Evolutionary conservation across 2,113 vertebrate species (phyloP), one percentile per base, ranked within the genome.

Genomic region (Heteronetta atricapilla): DNA sequence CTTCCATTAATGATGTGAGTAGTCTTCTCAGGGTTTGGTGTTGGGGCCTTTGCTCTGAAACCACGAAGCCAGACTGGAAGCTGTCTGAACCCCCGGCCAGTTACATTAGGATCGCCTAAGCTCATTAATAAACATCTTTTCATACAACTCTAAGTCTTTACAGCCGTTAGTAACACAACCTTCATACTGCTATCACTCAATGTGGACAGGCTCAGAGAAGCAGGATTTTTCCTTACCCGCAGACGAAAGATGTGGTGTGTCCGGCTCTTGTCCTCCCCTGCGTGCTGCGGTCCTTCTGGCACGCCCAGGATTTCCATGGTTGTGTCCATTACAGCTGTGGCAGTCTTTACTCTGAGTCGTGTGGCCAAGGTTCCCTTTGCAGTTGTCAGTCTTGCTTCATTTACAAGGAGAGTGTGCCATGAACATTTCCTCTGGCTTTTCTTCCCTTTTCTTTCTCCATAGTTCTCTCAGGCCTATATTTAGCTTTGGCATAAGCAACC

Each of bases 401-500:
- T 64, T 31, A 38, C 68, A 64, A 48, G 92, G 63, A 64, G 33
- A 55, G 22, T 31, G 79, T 86, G 73, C 52, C 89, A 42, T 74
- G 29, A 4, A 6, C 16, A 84, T 5, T 81, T 94, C 28, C 33
- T 88, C 64, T 40, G 1, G 0, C 6, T 20, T 78, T 56, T 63
- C 73, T 58, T 86, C 68, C 22, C 25, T 73, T 40, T 68, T 9
- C 29, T 80, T 79, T 55, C 72, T 59, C 82, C 53, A 48, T 48
- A 17, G 3, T 60, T 76, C 23, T n/a, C 21, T 73, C 83, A 44
- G 44, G 8, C 38, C 48, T 82, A 50, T 62, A 85, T 85, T 76
- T 79, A 85, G n/a, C 59, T 90, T 78, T 89, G 56, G 33, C 62
- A 93, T 78, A 60, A 83, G 29, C 73, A 86, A 56, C 33, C 29